Conservation (phyloP, 2,888 invertebrate genomes). For the Microplitis manilae region DNA sequence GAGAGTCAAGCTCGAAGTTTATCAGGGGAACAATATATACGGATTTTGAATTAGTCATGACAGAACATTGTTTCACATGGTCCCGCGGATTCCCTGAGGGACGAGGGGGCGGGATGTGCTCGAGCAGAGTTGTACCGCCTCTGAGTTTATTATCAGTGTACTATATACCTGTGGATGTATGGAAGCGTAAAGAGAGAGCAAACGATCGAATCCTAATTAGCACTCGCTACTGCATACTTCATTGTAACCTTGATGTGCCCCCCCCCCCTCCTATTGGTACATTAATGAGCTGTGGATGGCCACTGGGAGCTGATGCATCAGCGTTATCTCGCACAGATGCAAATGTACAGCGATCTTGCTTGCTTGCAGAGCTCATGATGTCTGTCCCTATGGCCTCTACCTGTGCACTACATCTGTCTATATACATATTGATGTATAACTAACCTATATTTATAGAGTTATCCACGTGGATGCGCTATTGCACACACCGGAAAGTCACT, state of each 20-base stretch:
- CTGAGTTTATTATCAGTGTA: background rate
- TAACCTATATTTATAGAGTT: background rate
- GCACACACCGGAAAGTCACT: slow-evolving; percentile 58
- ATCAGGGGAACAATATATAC: slow-evolving; percentile 30
- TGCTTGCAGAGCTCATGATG: slow-evolving; percentile 40
- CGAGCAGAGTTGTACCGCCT: slow-evolving; percentile 6
- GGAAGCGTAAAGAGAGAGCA: background rate
- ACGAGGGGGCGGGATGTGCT: background rate
- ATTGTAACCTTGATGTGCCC: slow-evolving; percentile 24
- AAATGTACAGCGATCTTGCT: slow-evolving; percentile 54
- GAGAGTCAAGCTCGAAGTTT: slow-evolving; percentile 29
- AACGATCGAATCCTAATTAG: slow-evolving; percentile 39
- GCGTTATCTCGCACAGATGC: slow-evolving; percentile 46
- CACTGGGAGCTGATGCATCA: slow-evolving; percentile 13
- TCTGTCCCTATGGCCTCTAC: slow-evolving; percentile 30
- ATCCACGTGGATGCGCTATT: slow-evolving; percentile 44
- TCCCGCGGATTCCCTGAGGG: slow-evolving; percentile 22
- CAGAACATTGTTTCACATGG: slow-evolving; percentile 36
- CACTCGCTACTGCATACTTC: slow-evolving; percentile 29
- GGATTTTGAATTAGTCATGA: slow-evolving; percentile 31
- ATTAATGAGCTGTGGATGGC: slow-evolving; percentile 42
- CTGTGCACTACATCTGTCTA: background rate
- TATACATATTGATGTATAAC: background rate
- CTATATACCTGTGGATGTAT: slow-evolving; percentile 7
- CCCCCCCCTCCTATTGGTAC: slow-evolving; percentile 29